Percentiles rank a stretch among this genome's conserved stretches.
These are phyloP conservation scores for Calcarius ornatus DNA, from an alignment of 2,113 vertebrate genomes.

Conservation along the genomic window DNA sequence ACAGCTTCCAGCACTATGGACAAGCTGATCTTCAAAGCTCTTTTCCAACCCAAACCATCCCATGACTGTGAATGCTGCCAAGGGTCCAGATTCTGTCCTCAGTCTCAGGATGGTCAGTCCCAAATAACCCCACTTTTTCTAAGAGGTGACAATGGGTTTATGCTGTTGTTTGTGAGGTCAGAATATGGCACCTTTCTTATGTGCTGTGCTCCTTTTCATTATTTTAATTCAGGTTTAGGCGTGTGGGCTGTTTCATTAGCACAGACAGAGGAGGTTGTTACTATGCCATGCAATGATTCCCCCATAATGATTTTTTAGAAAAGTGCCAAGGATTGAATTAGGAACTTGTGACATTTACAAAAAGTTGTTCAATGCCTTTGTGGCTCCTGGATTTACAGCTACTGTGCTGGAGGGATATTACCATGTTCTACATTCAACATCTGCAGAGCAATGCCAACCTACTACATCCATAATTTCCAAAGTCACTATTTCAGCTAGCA, in stretches of 20 bases:
- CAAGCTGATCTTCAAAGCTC: not conserved
- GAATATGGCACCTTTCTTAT: not conserved
- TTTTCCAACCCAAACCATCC: not conserved
- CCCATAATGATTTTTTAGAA: not conserved
- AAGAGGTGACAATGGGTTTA: not conserved
- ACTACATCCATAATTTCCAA: not conserved
- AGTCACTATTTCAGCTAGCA: not conserved
- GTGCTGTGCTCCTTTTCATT: not conserved
- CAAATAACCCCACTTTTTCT: not conserved
- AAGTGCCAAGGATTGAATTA: not conserved
- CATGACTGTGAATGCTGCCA: not conserved
- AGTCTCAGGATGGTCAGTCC: not conserved
- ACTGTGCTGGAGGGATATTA: not conserved
- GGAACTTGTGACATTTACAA: not conserved
- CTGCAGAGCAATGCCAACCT: not conserved
- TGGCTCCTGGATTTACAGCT: not conserved
- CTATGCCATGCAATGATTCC: not conserved
- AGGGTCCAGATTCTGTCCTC: not conserved
- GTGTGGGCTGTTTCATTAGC: not conserved
- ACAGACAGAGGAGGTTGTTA: not conserved
- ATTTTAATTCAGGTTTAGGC: not conserved
- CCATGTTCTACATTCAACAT: not conserved
- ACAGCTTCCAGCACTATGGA: not conserved
- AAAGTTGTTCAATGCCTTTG: not conserved
- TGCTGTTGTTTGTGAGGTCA: not conserved